Base-by-base conservation (phyloP, 1,140 invertebrate species). In the Schlechtendalia chinensis region DNA sequence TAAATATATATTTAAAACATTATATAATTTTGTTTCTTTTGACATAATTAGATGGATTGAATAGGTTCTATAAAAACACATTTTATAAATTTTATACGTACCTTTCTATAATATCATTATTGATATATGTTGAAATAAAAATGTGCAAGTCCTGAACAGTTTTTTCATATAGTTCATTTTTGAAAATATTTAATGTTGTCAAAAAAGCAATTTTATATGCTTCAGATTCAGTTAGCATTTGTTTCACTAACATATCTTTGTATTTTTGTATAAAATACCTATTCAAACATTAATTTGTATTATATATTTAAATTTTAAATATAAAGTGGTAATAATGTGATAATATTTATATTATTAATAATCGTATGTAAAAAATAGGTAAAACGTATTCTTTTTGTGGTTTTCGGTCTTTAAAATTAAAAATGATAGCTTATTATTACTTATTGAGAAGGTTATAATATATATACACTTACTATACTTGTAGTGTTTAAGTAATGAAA, bases 141-240 rank as follows among this genome's bases (percentile, higher is more conserved):
- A 53, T 54, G 29, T n/a, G 53, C 19, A 72, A 2, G 4, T 72
- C 24, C 10, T 72, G 50, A 14, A 24, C 11, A 29, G 24, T 17
- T 72, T 72, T 72, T 54, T 54, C 47, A 27, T 54, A 54, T 0
- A 29, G 14, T 54, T 72, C 47, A 47, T 1, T n/a, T 54, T 72
- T 54, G 3, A 29, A 29, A 19, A 19, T 27, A 63, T 61, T 79
- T 27, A 79, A 27, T 24, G 75, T 79, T 19, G 14, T 61, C 32
- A 61, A 63, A 19, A 63, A 27, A 17, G 8, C 24, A 61, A 79
- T 47, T 47, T 50, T 14, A 29, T 47, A 79, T 12, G 75, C 75
- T 61, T 79, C 75, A 3, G 75, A 61, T 63, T 79, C 75, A 29
- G 32, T 50, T 19, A 79, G 2, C 75, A 79, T 79, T 79, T 79